Base-by-base conservation (phyloP, 2,888 invertebrate species). In the Caradrina kadenii region DNA sequence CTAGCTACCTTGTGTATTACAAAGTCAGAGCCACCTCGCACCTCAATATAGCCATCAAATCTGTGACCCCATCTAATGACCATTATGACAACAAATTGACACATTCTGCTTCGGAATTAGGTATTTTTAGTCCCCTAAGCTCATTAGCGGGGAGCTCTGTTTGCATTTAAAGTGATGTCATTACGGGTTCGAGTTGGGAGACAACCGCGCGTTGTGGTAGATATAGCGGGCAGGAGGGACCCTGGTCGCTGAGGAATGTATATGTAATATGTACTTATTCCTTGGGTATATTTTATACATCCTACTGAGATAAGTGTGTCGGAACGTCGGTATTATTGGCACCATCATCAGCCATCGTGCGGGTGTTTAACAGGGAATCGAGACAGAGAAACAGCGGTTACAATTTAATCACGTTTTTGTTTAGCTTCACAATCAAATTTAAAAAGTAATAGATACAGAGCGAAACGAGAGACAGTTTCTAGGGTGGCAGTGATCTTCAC, bases 101-200 rank as follows among this genome's bases (percentile, higher is more conserved):
- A 69, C 59, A 75, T 79, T 65, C 19, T 56, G 75, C 7, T 49
- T 21, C 49, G 48, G 52, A 66, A 77, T 81, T 70, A 66, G 53
- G 63, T 50, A 67, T 78, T 74, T 77, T 77, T 73, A 61, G 61
- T 63, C 56, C 65, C 58, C 53, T 53, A 50, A 52, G 63, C 73
- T 81, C 78, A 81, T 80, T 80, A 80, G 78, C 48, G 68, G 21
- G 58, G 54, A 56, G 48, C 63, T 61, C 68, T 53, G 80, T 77
- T 80, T 81, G 80, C 80, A 80, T 80, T 80, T 80, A 77, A 71
- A 80, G 67, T 48, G 70, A 2, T 54, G 39, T 69, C 66, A 78
- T 80, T 81, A 81, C 62, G 55, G 62, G 66, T 73, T 64, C 55
- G 63, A 73, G 65, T 68, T 77, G 58, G 63, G 70, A 73, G 78